phyloP scores from a whole-genome alignment of 2,113 vertebrate species.

The Nycticebus coucang region DNA sequence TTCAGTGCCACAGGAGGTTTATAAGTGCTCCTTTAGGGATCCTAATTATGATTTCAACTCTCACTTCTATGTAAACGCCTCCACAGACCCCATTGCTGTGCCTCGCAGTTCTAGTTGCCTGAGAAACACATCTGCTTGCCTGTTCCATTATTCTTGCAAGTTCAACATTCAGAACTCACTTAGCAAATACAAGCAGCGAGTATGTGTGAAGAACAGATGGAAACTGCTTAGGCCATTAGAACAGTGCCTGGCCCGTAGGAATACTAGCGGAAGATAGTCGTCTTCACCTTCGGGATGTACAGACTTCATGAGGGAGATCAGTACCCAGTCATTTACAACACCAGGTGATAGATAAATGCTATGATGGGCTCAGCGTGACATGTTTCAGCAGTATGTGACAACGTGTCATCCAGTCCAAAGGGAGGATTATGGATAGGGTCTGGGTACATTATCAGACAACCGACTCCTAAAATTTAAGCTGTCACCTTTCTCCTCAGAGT shows the following conservation, averaged over 20 bases:
- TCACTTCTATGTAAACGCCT: neutral
- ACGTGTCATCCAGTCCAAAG: neutral
- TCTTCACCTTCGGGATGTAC: neutral
- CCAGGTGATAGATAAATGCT: neutral
- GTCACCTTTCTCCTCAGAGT: neutral
- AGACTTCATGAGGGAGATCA: neutral
- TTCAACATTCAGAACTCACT: neutral
- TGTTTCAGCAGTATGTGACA: neutral
- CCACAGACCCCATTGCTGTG: neutral
- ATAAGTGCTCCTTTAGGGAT: neutral
- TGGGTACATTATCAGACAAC: neutral
- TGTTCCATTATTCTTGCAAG: neutral
- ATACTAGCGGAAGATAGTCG: neutral
- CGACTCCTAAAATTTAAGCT: neutral
- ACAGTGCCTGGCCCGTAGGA: neutral
- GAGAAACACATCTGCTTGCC: neutral
- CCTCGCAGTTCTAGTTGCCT: neutral
- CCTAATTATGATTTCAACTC: neutral
- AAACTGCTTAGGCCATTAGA: neutral
- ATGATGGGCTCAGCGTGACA: neutral
- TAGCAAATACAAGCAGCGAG: neutral
- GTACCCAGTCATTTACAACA: neutral
- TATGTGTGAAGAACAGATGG: neutral
- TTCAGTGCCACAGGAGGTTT: neutral
- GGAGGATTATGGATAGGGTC: neutral